Percentiles rank a stretch among this genome's conserved stretches.
Evolutionary conservation across 2,113 vertebrate species (phyloP).

Genomic region (Megaceryle maxima): DNA sequence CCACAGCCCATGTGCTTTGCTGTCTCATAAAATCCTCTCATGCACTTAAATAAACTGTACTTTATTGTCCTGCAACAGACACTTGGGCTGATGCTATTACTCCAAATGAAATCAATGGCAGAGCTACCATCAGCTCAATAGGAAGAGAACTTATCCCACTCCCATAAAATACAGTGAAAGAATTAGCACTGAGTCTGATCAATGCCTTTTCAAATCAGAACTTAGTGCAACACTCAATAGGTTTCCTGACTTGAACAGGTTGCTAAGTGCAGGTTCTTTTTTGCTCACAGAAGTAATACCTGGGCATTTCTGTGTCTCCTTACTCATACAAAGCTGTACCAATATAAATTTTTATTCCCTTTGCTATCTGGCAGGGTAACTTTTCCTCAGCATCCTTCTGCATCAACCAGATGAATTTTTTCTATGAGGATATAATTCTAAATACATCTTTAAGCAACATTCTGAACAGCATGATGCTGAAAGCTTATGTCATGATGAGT

Average conservation of each 20-base stretch:
- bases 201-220: constrained; percentile 50
- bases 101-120: constrained; percentile 55
- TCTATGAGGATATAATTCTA: not conserved
- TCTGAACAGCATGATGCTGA: not conserved
- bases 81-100: constrained; percentile 51
- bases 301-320: not conserved
- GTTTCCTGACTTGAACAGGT: constrained; percentile 5
- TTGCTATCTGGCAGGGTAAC: not conserved
- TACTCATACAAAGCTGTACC: not conserved
- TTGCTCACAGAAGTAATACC: not conserved
- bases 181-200: constrained; percentile 56
- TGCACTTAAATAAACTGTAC: constrained; percentile 56
- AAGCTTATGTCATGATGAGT: fast-evolving
- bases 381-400: not conserved
- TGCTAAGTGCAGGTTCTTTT: constrained; percentile 20
- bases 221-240: constrained; percentile 9
- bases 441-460: not conserved
- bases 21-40: constrained; percentile 47
- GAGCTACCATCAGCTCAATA: not conserved
- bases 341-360: not conserved
- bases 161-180: constrained; percentile 22
- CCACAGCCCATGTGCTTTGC: not conserved
- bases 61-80: constrained; percentile 58
- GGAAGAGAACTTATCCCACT: not conserved
- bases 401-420: not conserved